phyloP scores from a whole-genome alignment of 2,113 vertebrate genomes.

The Petaurus breviceps region DNA sequence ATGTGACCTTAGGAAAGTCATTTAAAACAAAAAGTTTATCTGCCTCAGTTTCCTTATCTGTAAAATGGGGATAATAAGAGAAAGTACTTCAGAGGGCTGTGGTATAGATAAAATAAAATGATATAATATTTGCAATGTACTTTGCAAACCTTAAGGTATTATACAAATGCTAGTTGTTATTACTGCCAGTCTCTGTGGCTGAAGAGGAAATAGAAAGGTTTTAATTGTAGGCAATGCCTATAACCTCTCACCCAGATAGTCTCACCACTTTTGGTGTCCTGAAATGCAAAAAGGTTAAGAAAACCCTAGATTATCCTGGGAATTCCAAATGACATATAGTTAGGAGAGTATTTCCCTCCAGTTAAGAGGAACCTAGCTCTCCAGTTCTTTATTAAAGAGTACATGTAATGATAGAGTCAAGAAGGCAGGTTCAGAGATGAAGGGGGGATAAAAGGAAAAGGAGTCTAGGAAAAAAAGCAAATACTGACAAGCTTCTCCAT shows the following conservation, averaged over 20 bases:
- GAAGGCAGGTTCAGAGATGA: background rate
- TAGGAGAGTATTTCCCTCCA: background rate
- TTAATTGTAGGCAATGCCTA: background rate
- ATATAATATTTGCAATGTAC: background rate
- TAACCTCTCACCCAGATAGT: background rate
- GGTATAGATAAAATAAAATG: background rate
- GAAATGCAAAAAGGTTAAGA: background rate
- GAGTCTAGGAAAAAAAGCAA: background rate
- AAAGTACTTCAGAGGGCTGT: background rate
- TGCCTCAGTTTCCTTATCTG: background rate
- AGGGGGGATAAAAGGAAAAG: background rate
- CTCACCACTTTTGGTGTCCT: background rate
- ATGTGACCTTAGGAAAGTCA: background rate
- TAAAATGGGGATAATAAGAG: background rate
- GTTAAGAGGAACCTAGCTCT: background rate
- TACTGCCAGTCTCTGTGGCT: background rate
- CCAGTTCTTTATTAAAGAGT: constrained; percentile 2
- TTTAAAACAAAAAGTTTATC: background rate
- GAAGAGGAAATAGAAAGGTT: background rate
- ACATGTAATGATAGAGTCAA: background rate
- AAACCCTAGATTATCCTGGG: background rate
- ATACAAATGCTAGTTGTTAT: background rate
- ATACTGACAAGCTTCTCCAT: background rate
- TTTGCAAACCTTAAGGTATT: background rate
- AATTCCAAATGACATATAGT: background rate